These are phyloP conservation scores for Tetramorium bicarinatum DNA, from an alignment of 2,888 invertebrate genomes.

Conservation along the genomic window DNA sequence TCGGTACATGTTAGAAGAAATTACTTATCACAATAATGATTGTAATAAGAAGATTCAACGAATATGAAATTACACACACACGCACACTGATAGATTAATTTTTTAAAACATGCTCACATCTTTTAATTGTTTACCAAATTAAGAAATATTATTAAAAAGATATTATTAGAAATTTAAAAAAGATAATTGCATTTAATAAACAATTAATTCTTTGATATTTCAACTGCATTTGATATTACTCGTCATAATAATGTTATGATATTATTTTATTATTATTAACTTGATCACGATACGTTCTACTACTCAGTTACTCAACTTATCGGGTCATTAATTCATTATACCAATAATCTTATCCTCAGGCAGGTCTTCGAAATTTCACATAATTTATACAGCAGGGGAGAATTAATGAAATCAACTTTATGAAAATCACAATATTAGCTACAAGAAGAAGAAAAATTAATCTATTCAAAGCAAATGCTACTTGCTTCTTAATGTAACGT, in stretches of 20 bases:
- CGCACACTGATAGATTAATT: background rate
- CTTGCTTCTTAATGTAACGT: background rate
- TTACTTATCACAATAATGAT: background rate
- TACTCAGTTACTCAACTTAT: constrained; percentile 16
- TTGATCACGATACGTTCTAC: background rate
- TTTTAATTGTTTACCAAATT: background rate
- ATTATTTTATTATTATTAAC: constrained; percentile 9
- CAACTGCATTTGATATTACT: background rate
- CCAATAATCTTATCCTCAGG: constrained; percentile 29
- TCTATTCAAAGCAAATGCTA: background rate
- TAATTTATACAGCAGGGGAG: constrained; percentile 39
- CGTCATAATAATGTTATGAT: background rate
- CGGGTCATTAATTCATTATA: constrained; percentile 8
- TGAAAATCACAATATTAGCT: constrained; percentile 24
- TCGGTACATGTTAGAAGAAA: background rate
- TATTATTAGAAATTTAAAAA: background rate
- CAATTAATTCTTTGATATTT: background rate
- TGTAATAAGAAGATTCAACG: background rate
- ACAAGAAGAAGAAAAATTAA: background rate
- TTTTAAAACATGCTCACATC: background rate
- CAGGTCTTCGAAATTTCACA: constrained; percentile 17
- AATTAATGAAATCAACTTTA: constrained; percentile 38
- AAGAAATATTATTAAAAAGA: background rate
- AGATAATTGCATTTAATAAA: background rate
- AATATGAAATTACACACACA: background rate